Evolutionary conservation across 2,113 vertebrate species (phyloP), one percentile per base, ranked within the genome.

Genomic region (Hystrix cristata): DNA sequence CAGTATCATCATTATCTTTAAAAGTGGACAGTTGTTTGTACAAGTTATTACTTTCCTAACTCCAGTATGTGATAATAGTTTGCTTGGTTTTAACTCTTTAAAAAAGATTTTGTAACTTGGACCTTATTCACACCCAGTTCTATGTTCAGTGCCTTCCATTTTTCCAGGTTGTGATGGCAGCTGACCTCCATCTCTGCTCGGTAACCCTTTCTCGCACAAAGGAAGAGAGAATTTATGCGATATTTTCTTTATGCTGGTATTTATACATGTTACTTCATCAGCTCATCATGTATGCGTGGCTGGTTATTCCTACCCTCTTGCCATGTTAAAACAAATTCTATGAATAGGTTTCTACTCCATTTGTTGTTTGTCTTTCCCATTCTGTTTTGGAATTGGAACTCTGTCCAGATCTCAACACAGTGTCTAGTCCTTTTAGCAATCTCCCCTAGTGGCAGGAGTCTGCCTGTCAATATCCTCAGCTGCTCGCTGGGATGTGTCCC

Each of bases 61-160:
- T 16, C 34, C 19, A 46, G 1, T 43, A 84, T 34, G 5, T 76
- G 67, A 57, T 74, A n/a, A 62, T 72, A 72, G 19, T 80, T 78
- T 85, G n/a, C 78, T 95, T 90, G 16, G 11, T 23, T 88, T 94
- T 88, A 74, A 67, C 3, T 59, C 25, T 94, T 97, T 90, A 1
- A 14, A 90, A 82, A 86, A 91, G 2, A 1, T 25, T 64, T 88
- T 94, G 7, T 43, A 71, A 43, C 51, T 87, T 55, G 34, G 27
- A 43, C 0, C 31, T 81, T 74, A 31, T 79, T 62, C 65, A 53
- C 5, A 69, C 53, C 48, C 21, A 13, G 7, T 53, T 79, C 6
- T 79, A 15, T 46, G 21, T 57, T 88, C 12, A 78, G 3, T n/a
- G 4, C 16, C 4, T 60, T 71, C 74, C 71, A 10, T 62, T 96